These are phyloP conservation scores for Celastrina argiolus DNA, from an alignment of 2,888 invertebrate genomes.

Conservation along the genomic window DNA sequence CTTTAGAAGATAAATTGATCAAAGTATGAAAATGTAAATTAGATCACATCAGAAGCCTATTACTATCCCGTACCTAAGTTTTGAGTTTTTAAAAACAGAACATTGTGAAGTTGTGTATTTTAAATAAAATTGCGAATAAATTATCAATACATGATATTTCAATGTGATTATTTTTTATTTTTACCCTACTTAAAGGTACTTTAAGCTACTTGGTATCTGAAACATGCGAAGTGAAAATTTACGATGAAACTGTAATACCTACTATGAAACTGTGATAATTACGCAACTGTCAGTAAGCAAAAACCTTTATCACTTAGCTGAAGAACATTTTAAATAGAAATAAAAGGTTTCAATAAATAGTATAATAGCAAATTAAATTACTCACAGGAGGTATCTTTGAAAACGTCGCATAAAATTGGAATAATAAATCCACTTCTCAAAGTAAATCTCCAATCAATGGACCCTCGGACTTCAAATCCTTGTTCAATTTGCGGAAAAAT, in stretches of 20 bases:
- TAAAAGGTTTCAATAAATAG: no score
- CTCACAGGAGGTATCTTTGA: not conserved
- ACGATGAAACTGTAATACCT: no score
- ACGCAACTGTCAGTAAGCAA: not conserved
- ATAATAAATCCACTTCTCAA: conserved; percentile 6
- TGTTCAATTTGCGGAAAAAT: conserved; percentile 33
- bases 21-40: conserved; percentile 59
- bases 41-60: conserved; percentile 64
- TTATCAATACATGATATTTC: conserved; percentile 73
- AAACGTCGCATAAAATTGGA: conserved; percentile 1
- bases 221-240: not conserved
- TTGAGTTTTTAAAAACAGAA: conserved; percentile 74
- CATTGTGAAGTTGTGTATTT: conserved; percentile 78
- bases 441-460: conserved; percentile 25
- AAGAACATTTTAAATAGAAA: no score
- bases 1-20: conserved; percentile 61
- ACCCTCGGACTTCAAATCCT: conserved; percentile 28
- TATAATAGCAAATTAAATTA: not conserved
- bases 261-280: not conserved
- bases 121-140: conserved; percentile 79
- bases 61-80: conserved; percentile 73
- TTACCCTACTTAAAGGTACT: conserved; percentile 12
- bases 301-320: no score
- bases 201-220: not conserved
- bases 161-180: conserved; percentile 41